Evolutionary conservation across 2,113 vertebrate species (phyloP).

Genomic region (Gadus macrocephalus): DNA sequence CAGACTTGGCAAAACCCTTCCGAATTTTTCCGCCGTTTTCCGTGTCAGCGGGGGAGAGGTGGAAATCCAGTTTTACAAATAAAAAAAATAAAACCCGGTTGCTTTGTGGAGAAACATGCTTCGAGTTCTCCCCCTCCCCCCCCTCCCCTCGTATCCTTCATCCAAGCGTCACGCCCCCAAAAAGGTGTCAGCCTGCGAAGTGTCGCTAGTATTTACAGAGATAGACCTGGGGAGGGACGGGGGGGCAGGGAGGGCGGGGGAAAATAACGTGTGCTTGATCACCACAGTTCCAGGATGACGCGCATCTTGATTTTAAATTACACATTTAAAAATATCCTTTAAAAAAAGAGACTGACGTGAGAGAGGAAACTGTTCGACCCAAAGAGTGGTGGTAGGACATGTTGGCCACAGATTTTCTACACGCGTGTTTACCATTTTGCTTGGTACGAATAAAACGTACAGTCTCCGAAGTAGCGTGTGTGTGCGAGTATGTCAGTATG

Average conservation of each 20-base stretch:
- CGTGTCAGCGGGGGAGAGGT: no score
- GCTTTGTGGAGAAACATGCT: not conserved
- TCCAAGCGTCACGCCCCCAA: constrained; percentile 16
- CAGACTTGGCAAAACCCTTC: no score
- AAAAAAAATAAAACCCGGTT: no score
- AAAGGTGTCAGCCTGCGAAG: constrained; percentile 35
- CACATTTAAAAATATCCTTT: constrained; percentile 61
- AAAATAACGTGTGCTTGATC: constrained; percentile 66
- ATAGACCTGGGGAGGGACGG: constrained; percentile 36
- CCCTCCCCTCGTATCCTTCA: constrained; percentile 4
- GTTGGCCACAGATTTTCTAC: constrained; percentile 15
- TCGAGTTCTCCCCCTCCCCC: not conserved
- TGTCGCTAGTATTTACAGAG: constrained; percentile 67
- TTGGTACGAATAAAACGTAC: constrained; percentile 16
- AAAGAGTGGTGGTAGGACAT: constrained; percentile 23
- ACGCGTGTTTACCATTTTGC: constrained; percentile 3
- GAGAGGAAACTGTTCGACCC: constrained; percentile 41
- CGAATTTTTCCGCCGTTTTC: no score
- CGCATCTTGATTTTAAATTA: constrained; percentile 65
- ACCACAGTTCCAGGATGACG: constrained; percentile 57
- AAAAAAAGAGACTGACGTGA: constrained; percentile 44
- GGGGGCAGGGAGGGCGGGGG: constrained; percentile 4
- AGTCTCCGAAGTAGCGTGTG: not conserved
- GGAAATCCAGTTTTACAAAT: no score
- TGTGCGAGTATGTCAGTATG: constrained; percentile 10